Base-by-base conservation (phyloP, 2,797 vertebrate species). In the Pangasius sanitwongsei region DNA sequence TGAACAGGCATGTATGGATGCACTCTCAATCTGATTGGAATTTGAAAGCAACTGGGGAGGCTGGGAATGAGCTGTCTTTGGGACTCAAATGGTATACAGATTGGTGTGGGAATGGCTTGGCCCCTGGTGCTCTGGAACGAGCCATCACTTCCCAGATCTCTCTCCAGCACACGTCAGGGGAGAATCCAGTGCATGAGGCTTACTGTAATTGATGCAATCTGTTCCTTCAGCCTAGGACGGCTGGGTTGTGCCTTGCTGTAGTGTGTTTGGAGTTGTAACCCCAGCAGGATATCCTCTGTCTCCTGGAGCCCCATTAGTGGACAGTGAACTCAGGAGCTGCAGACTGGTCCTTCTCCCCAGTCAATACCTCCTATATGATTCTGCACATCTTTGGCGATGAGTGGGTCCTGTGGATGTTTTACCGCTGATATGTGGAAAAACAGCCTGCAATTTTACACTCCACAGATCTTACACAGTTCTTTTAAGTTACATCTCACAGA, bases 181-280 rank as follows among this genome's bases (percentile, higher is more conserved):
- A 93, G 94, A 95, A 93, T 92, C 89, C 82, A 90, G 93, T 93
- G 93, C 91, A 90, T 94, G 94, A 95, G 94, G 92, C 91, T 93
- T 86, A 91, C 92, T 94, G 95, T 96, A 96, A 96, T 96, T 96
- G 95, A 94, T 94, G 92, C 94, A 95, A 95, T 96, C 95, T 95
- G 94, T 95, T 95, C 93, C 92, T 93, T 92, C 92, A 92, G 93
- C 92, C 93, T 89, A 87, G 86, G 92, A 94, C 92, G 92, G 93
- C 93, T 44, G 90, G 91, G 92, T 87, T 92, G 92, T 83, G 77
- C 85, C 69, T 34, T 63, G 69, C 78, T 84, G 87, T 89, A 92
- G 92, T 94, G 93, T 93, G 95, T 94, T 95, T 95, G 94, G 95
- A 96, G 94, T 94, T 93, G 89, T 92, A 95, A 93, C 93, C 94